Conservation (phyloP, 1,140 invertebrate genomes). For the Neotoxoptera formosana region DNA sequence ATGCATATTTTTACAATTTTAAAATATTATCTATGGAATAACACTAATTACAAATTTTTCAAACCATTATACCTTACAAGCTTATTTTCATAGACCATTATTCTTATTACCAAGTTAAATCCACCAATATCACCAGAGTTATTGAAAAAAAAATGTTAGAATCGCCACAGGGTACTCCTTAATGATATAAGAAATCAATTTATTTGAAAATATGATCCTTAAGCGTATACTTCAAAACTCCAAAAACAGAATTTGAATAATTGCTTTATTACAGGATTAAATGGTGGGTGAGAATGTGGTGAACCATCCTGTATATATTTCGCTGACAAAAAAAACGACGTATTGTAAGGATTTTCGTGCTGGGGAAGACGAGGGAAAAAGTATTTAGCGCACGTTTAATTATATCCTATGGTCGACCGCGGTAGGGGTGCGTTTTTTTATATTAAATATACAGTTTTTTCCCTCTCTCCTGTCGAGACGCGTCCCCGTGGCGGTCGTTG, state of each 20-base stretch:
- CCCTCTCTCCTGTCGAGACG: not conserved
- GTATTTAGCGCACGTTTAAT: not conserved
- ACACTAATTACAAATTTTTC: not conserved
- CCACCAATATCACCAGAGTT: no score
- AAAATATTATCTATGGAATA: not conserved
- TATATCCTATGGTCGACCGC: not conserved
- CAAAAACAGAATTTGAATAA: not conserved
- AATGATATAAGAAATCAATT: not conserved
- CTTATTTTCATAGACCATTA: no score
- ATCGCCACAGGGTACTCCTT: no score
- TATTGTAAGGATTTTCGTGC: not conserved
- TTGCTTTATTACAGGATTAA: not conserved
- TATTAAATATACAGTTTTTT: not conserved
- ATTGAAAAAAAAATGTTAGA: no score
- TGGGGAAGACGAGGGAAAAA: not conserved
- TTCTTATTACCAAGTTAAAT: no score
- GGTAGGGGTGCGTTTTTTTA: not conserved
- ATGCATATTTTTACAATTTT: no score
- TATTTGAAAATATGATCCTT: not conserved
- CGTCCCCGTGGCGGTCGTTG: conserved; percentile 31
- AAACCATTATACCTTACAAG: not conserved
- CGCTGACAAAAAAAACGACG: not conserved
- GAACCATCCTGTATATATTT: not conserved
- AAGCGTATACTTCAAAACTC: not conserved
- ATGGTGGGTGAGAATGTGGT: not conserved